These are phyloP conservation scores for Apostichopus parvimensis DNA, from an alignment of 35 echinoderm and acorn worm species.

Conservation along the genomic window DNA sequence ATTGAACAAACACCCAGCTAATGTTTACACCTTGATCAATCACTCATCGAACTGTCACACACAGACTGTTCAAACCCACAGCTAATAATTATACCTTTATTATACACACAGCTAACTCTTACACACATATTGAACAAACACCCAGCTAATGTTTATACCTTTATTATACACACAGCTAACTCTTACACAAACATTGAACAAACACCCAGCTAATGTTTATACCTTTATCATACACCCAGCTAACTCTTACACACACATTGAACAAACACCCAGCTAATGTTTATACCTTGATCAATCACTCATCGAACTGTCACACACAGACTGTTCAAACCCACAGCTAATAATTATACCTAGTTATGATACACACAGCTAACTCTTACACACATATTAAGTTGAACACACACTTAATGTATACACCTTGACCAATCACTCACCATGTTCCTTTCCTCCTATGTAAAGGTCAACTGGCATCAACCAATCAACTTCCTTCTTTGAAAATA, in stretches of 20 bases:
- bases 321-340: background rate
- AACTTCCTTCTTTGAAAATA: constrained; percentile 68
- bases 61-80: too few relatives aligned
- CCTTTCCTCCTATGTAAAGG: constrained; percentile 91
- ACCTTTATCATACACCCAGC: background rate
- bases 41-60: too few relatives aligned
- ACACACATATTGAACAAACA: too few relatives aligned
- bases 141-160: too few relatives aligned
- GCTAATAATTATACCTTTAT: too few relatives aligned
- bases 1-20: too few relatives aligned
- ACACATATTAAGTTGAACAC: background rate
- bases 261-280: background rate
- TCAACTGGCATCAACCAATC: constrained; percentile 93
- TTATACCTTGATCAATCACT: background rate
- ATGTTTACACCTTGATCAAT: too few relatives aligned
- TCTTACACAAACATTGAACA: too few relatives aligned
- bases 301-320: constrained; percentile 30
- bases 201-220: background rate
- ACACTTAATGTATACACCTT: too few relatives aligned
- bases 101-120: too few relatives aligned
- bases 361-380: background rate
- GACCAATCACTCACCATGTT: constrained; percentile 73
- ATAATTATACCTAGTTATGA: background rate
- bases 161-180: too few relatives aligned
- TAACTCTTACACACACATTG: background rate